phyloP scores from a whole-genome alignment of 1,140 invertebrate species.

The Lerema accius region DNA sequence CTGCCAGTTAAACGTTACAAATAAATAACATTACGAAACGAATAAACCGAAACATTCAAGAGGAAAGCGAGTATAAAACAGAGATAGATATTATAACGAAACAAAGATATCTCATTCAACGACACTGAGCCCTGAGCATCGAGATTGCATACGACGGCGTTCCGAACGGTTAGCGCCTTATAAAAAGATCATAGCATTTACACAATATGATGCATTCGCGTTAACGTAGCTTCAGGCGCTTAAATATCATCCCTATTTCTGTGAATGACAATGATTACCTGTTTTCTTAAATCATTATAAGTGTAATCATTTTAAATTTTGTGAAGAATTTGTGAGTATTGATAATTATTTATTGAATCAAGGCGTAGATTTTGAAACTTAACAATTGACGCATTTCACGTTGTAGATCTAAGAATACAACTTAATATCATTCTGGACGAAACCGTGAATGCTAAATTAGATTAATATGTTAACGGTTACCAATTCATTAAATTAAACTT shows the following conservation, averaged over 20 bases:
- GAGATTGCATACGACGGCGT: slow-evolving; percentile 20
- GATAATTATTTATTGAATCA: no score
- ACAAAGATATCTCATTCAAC: slow-evolving; percentile 23
- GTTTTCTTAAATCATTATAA: no score
- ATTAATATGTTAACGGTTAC: no score
- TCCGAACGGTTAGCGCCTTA: slow-evolving; percentile 47
- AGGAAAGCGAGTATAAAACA: slow-evolving; percentile 16
- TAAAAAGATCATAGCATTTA: slow-evolving; percentile 49
- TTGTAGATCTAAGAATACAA: no score
- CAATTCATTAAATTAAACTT: no score
- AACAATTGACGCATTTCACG: no score
- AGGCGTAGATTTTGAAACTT: no score
- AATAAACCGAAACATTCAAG: slow-evolving; percentile 9
- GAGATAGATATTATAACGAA: slow-evolving; percentile 27
- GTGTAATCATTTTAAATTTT: no score
- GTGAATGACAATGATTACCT: background rate
- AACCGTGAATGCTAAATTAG: no score
- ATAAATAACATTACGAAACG: slow-evolving; percentile 23
- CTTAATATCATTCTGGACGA: no score
- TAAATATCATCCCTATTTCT: background rate
- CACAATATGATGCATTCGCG: slow-evolving; percentile 40
- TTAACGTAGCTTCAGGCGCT: slow-evolving; percentile 45
- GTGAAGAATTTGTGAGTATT: no score
- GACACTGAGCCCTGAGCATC: slow-evolving; percentile 10
- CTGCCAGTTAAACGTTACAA: background rate